phyloP scores from a whole-genome alignment of 2,888 invertebrate genomes.

The Corbicula japonica region DNA sequence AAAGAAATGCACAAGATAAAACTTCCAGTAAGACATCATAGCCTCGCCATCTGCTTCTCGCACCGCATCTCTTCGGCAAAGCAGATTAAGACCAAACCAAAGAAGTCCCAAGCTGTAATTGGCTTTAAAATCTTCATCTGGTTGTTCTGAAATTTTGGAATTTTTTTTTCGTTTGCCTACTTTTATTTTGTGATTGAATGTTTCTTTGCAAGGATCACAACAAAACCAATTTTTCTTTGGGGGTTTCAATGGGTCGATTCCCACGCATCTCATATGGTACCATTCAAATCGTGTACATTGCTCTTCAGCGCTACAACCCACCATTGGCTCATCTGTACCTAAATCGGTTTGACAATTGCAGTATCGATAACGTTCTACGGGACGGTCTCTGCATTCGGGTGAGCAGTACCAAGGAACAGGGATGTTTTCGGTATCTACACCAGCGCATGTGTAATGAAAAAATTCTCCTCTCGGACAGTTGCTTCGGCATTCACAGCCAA shows the following conservation, averaged over 20 bases:
- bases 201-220: constrained; percentile 34
- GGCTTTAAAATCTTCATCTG: constrained; percentile 14
- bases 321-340: constrained; percentile 47
- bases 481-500: constrained; percentile 33
- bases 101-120: constrained; percentile 42
- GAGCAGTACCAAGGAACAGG: constrained; percentile 42
- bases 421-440: constrained; percentile 28
- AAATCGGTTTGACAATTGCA: constrained; percentile 45
- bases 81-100: constrained; percentile 64
- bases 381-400: constrained; percentile 22
- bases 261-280: constrained; percentile 53
- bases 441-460: constrained; percentile 46
- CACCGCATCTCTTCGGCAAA: constrained; percentile 62
- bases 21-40: constrained; percentile 59
- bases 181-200: not conserved
- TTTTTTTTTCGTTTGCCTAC: constrained; percentile 6
- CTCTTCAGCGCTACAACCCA: constrained; percentile 46
- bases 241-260: constrained; percentile 28
- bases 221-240: constrained; percentile 55
- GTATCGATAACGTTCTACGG: constrained; percentile 20
- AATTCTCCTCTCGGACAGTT: constrained; percentile 44
- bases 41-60: constrained; percentile 66
- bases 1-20: constrained; percentile 44
- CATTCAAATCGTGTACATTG: constrained; percentile 47
- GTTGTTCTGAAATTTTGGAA: too few species aligned